These are phyloP conservation scores for Sylvia atricapilla DNA, from an alignment of 2,113 vertebrate genomes.

Conservation along the genomic window DNA sequence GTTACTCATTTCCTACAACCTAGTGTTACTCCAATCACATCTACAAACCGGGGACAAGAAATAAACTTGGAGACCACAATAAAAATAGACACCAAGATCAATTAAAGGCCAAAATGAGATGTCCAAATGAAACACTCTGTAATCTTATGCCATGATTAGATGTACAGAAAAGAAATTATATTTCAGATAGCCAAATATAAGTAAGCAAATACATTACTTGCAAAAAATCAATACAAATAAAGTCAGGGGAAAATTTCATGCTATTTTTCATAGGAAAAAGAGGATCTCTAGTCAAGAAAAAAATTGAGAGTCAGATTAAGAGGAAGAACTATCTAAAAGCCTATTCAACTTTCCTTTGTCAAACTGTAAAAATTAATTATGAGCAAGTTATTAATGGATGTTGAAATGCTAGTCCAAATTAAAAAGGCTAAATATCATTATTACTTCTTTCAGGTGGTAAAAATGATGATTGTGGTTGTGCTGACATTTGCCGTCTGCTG, in stretches of 20 bases:
- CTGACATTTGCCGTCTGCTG: constrained; percentile 95
- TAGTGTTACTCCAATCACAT: not conserved
- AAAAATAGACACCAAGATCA: not conserved
- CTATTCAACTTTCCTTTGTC: not conserved
- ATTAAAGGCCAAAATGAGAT: not conserved
- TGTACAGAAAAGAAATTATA: not conserved
- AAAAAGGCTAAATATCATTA: not conserved
- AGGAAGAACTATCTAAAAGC: not conserved
- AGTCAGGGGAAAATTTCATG: not conserved
- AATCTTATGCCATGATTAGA: not conserved
- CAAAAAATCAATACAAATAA: not conserved
- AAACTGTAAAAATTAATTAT: not conserved
- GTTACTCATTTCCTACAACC: not conserved
- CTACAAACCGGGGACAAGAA: not conserved
- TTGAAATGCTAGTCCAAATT: not conserved
- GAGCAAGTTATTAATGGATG: not conserved
- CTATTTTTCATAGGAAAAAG: not conserved
- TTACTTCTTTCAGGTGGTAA: constrained; percentile 85
- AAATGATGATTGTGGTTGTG: constrained; percentile 99
- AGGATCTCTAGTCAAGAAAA: not conserved
- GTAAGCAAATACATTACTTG: not conserved
- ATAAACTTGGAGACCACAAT: not conserved
- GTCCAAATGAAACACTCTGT: not conserved
- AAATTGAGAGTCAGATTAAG: not conserved
- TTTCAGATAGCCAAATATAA: not conserved